Percentiles rank a stretch among this genome's conserved stretches.
Conservation (phyloP, 2,113 vertebrate genomes). For the Nyctibius bracteatus region DNA sequence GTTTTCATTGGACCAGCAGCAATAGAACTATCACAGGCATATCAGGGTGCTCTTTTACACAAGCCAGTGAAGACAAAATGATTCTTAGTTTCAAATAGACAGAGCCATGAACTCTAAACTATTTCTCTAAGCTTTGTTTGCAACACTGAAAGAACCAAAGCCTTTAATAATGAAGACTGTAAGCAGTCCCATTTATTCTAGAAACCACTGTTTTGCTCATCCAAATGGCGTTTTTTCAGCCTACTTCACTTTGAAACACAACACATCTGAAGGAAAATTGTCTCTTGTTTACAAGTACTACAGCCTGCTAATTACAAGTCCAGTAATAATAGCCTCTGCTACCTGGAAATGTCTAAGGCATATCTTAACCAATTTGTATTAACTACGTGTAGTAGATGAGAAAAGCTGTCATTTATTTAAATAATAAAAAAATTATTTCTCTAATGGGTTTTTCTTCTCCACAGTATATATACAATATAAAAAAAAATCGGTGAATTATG, state of each 20-base stretch:
- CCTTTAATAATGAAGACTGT: neutral
- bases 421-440: neutral
- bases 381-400: neutral
- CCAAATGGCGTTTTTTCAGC: neutral
- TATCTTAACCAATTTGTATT: neutral
- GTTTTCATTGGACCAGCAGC: neutral
- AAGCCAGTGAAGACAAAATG: neutral
- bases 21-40: fast-evolving
- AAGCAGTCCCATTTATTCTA: neutral
- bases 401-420: neutral
- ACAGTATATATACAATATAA: neutral
- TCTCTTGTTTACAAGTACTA: neutral
- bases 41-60: neutral
- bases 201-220: neutral
- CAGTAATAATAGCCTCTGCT: neutral
- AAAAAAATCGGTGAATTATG: neutral
- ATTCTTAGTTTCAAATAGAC: neutral
- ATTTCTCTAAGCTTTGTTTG: neutral
- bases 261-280: neutral
- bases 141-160: neutral
- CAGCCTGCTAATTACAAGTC: neutral
- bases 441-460: neutral
- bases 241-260: neutral
- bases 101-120: neutral
- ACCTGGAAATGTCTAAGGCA: neutral